These are phyloP conservation scores for Drosophila lacertosa DNA, from an alignment of 1,140 invertebrate species.

Conservation along the genomic window DNA sequence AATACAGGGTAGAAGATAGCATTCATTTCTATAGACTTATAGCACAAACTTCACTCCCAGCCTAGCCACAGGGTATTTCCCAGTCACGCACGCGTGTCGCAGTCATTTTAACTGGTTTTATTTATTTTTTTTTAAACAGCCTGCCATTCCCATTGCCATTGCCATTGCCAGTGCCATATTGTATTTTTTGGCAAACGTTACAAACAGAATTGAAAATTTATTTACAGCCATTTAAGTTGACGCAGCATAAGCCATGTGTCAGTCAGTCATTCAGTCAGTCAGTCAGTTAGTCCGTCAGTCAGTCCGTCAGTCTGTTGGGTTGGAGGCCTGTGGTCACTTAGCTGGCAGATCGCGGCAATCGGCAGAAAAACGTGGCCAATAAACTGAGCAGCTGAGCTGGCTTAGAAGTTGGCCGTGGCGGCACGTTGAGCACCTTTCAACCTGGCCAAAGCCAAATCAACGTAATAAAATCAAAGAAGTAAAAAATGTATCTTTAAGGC, in stretches of 20 bases:
- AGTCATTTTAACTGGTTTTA: neutral
- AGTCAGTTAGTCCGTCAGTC: conserved; percentile 5
- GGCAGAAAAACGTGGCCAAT: conserved; percentile 66
- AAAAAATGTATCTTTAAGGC: conserved; percentile 46
- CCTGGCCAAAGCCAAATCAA: conserved; percentile 67
- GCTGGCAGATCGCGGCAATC: conserved; percentile 33
- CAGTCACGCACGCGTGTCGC: neutral
- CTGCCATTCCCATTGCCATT: conserved; percentile 33
- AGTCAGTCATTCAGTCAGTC: conserved; percentile 50
- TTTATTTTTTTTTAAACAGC: conserved; percentile 13
- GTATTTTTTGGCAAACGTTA: conserved; percentile 63
- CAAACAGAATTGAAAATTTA: conserved; percentile 82
- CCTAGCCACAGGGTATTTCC: neutral
- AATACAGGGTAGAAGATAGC: too few species aligned
- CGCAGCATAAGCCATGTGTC: conserved; percentile 77
- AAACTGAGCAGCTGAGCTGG: conserved; percentile 52
- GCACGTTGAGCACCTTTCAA: conserved; percentile 79
- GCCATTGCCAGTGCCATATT: conserved; percentile 37
- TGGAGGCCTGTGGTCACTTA: conserved; percentile 33
- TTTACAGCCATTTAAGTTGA: conserved; percentile 78
- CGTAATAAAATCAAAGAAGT: conserved; percentile 68
- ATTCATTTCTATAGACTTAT: too few species aligned
- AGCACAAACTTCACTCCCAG: neutral
- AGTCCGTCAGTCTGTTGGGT: conserved; percentile 8
- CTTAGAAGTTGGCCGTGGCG: conserved; percentile 51